A percentile compares a stretch with the other conserved stretches of the same genome.
Conservation (phyloP, 2,888 invertebrate species). For the Chrysomela aeneicollis region DNA sequence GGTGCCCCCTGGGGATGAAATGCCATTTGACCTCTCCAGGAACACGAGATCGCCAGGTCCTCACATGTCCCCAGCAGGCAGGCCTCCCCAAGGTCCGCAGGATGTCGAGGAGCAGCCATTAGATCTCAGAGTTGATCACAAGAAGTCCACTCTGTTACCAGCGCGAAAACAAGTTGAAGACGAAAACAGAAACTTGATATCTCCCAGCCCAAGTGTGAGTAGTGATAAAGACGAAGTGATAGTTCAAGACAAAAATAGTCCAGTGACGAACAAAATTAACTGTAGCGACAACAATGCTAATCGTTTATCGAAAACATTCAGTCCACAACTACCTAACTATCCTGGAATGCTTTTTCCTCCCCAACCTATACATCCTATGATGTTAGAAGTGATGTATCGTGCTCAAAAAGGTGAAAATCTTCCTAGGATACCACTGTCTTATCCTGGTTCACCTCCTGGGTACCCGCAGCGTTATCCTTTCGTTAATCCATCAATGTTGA, state of each 20-base stretch:
- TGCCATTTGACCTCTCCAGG: constrained; percentile 75
- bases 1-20: constrained; percentile 64
- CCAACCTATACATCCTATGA: constrained; percentile 73
- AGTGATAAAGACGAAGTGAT: constrained; percentile 57
- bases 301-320: constrained; percentile 51
- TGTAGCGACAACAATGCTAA: constrained; percentile 43
- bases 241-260: constrained; percentile 54
- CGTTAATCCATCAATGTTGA: constrained; percentile 60
- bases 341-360: constrained; percentile 67
- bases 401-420: constrained; percentile 67
- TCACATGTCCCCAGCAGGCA: constrained; percentile 67
- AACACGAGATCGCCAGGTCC: constrained; percentile 63
- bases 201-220: constrained; percentile 63
- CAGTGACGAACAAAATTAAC: constrained; percentile 45
- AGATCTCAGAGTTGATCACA: constrained; percentile 86
- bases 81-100: constrained; percentile 65
- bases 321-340: constrained; percentile 58
- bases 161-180: constrained; percentile 74
- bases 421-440: constrained; percentile 68
- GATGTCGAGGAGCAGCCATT: constrained; percentile 78
- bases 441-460: constrained; percentile 63
- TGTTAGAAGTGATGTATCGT: constrained; percentile 75
- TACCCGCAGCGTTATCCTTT: constrained; percentile 62
- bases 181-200: constrained; percentile 86
- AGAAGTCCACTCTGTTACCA: constrained; percentile 67